Conservation (phyloP, 2,113 vertebrate genomes). For the Callopanchax toddi region DNA sequence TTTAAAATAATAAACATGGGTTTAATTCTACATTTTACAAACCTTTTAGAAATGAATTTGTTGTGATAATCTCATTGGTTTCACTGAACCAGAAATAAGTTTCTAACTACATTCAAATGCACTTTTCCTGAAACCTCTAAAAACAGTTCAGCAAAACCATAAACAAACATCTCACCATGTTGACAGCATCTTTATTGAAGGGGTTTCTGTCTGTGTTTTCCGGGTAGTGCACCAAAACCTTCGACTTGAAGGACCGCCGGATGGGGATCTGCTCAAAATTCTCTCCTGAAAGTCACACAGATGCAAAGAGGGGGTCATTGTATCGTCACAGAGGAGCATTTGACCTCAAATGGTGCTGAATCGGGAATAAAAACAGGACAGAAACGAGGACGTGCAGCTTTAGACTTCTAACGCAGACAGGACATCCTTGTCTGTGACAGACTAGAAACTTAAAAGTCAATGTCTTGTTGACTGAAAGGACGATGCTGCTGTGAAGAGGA, state of each 20-base stretch:
- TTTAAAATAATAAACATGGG: too few species aligned
- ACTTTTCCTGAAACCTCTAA: not conserved
- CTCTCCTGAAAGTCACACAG: constrained; percentile 82
- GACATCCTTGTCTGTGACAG: constrained; percentile 25
- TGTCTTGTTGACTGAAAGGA: constrained; percentile 14
- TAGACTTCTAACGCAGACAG: constrained; percentile 13
- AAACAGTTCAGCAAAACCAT: not conserved
- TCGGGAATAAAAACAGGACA: constrained; percentile 3
- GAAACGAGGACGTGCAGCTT: constrained; percentile 5
- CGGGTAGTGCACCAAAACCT: constrained; percentile 94
- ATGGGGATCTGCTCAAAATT: constrained; percentile 96
- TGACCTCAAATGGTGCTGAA: constrained; percentile 20
- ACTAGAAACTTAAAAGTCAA: constrained; percentile 7
- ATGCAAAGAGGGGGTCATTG: not conserved
- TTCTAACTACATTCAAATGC: not conserved
- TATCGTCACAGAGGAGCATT: not conserved
- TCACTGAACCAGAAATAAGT: too few species aligned
- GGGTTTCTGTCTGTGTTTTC: constrained; percentile 94
- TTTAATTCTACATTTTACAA: too few species aligned
- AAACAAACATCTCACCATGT: constrained; percentile 86
- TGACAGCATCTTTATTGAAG: constrained; percentile 95
- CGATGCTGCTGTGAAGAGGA: constrained; percentile 35
- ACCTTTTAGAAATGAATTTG: too few species aligned
- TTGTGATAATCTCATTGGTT: too few species aligned
- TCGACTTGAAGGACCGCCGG: constrained; percentile 95